Percentiles rank a stretch among this genome's conserved stretches.
phyloP scores from a whole-genome alignment of 1,140 invertebrate species.

The Prorops nasuta region DNA sequence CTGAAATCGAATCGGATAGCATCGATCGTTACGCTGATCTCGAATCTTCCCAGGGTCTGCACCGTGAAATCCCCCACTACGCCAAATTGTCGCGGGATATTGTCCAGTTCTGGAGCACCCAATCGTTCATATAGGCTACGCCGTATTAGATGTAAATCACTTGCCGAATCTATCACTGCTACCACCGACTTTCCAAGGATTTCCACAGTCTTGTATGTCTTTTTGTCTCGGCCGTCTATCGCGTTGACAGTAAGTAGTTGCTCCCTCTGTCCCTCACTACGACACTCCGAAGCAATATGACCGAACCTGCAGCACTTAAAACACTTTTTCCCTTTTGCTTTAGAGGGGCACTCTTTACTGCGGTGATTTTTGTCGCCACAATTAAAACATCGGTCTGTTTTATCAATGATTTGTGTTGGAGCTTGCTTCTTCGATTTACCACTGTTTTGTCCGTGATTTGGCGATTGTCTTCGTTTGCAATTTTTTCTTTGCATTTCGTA shows the following conservation, averaged over 20 bases:
- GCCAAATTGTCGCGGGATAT: neutral
- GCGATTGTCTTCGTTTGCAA: neutral
- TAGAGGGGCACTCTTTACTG: conserved; percentile 8
- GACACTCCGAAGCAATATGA: conserved; percentile 1
- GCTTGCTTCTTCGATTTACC: neutral
- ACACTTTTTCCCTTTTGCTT: conserved; percentile 5
- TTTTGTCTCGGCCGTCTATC: neutral
- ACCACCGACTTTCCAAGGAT: neutral
- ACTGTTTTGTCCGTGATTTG: neutral
- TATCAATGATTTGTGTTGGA: neutral
- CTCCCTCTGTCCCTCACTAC: neutral
- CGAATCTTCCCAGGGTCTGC: neutral
- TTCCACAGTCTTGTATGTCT: neutral
- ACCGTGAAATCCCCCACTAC: neutral
- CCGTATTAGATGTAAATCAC: neutral
- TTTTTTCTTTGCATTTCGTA: neutral
- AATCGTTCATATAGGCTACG: neutral
- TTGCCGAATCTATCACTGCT: neutral
- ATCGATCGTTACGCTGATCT: neutral
- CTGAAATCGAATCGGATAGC: neutral
- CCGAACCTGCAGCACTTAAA: conserved; percentile 10
- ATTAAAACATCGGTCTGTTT: conserved; percentile 9
- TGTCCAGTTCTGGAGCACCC: neutral
- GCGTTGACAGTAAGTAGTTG: neutral
- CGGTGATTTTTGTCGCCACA: conserved; percentile 8